These are phyloP conservation scores for Scatophagus argus DNA, from an alignment of 2,113 vertebrate genomes.

Conservation along the genomic window DNA sequence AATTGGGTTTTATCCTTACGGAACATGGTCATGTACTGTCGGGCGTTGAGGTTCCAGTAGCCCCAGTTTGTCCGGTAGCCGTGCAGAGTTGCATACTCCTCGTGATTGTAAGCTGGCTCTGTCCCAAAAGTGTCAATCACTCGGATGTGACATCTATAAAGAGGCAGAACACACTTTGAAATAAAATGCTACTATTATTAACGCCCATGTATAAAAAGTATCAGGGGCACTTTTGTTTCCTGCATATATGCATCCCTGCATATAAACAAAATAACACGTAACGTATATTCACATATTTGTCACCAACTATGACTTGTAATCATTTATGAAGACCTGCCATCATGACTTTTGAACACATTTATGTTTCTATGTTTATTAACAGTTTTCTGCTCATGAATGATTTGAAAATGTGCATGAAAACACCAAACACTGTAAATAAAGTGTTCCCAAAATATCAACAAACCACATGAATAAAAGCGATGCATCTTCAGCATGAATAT, in stretches of 20 bases:
- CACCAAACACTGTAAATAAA: too few relatives aligned
- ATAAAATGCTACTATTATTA: neutral
- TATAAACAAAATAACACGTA: neutral
- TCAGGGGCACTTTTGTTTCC: neutral
- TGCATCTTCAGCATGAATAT: neutral
- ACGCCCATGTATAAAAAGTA: neutral
- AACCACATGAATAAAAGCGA: neutral
- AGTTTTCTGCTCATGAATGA: too few relatives aligned
- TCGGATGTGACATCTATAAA: constrained; percentile 91
- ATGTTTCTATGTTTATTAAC: too few relatives aligned
- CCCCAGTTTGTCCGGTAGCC: constrained; percentile 99
- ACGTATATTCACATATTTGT: neutral
- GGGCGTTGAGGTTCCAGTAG: constrained; percentile 96
- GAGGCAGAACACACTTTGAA: constrained; percentile 18
- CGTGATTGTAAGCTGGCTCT: constrained; percentile 96
- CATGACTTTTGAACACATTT: neutral
- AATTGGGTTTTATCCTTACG: constrained; percentile 85
- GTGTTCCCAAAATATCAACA: neutral
- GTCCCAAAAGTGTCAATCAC: constrained; percentile 98
- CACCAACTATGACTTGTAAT: neutral
- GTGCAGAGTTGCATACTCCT: constrained; percentile 94
- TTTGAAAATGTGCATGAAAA: too few relatives aligned
- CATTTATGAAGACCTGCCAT: neutral
- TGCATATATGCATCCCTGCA: too few relatives aligned
- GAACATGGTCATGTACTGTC: constrained; percentile 99